These are phyloP conservation scores for Pitta sordida DNA, from an alignment of 2,113 vertebrate species.

Conservation along the genomic window DNA sequence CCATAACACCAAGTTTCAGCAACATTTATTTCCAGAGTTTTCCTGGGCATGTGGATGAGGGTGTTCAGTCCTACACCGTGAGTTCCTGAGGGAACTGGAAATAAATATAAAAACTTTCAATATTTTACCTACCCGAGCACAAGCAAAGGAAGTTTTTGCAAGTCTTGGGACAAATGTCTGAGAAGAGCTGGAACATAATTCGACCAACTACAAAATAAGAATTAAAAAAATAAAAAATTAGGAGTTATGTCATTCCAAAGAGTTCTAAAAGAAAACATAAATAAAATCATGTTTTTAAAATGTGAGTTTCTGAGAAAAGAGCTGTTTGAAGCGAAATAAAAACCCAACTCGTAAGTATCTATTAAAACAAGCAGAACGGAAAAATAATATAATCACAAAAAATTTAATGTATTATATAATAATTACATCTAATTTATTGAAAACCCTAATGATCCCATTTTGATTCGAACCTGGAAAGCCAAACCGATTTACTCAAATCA, in stretches of 20 bases:
- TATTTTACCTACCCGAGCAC: constrained; percentile 92
- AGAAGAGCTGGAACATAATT: constrained; percentile 98
- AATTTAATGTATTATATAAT: not conserved
- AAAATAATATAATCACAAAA: not conserved
- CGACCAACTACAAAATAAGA: constrained; percentile 84
- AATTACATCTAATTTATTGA: not conserved
- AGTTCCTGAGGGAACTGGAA: no score
- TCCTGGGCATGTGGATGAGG: not conserved
- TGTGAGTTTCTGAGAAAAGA: not conserved
- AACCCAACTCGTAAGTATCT: not conserved
- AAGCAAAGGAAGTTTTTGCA: constrained; percentile 97
- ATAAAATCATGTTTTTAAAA: not conserved
- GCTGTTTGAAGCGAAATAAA: not conserved
- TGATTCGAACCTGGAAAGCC: not conserved
- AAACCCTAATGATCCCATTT: not conserved
- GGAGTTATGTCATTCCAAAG: no score
- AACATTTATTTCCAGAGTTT: not conserved
- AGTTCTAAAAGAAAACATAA: no score
- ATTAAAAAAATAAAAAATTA: not conserved
- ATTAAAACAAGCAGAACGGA: not conserved
- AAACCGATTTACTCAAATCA: not conserved
- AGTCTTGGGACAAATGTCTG: constrained; percentile 95
- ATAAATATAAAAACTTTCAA: no score
- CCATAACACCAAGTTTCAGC: not conserved
- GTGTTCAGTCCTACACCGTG: no score